A percentile compares a stretch with the other conserved stretches of the same genome.
phyloP scores from a whole-genome alignment of 2,888 invertebrate genomes.

The Marronus borbonicus region DNA sequence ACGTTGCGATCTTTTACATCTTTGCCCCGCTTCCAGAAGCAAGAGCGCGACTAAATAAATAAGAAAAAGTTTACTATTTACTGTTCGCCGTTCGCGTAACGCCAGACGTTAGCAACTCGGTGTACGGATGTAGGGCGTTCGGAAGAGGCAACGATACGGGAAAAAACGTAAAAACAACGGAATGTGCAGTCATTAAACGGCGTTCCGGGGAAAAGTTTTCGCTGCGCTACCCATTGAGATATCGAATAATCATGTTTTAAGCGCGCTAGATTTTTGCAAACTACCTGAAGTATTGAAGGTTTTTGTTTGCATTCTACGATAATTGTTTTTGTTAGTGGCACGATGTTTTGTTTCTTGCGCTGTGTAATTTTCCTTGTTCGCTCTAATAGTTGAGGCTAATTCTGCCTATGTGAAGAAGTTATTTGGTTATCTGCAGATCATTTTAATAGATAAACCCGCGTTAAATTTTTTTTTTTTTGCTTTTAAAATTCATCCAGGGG shows the following conservation, averaged over 20 bases:
- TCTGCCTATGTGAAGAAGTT: no score
- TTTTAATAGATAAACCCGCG: no score
- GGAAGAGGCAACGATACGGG: not conserved
- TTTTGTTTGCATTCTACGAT: not conserved
- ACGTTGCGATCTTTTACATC: not conserved
- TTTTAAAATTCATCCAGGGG: no score
- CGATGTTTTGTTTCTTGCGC: no score
- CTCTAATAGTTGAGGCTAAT: no score
- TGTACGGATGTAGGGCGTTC: not conserved
- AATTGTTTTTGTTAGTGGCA: no score
- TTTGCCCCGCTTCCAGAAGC: not conserved
- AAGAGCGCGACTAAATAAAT: conserved; percentile 1
- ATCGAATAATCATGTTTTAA: conserved; percentile 10
- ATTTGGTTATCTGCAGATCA: no score
- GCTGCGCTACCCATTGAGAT: not conserved
- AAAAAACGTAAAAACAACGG: conserved; percentile 5
- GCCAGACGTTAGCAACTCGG: not conserved
- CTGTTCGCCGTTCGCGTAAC: not conserved
- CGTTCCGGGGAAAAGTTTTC: not conserved
- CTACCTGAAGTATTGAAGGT: not conserved
- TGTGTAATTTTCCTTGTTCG: no score
- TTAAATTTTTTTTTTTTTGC: no score
- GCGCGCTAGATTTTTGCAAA: not conserved
- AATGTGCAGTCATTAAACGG: conserved; percentile 12
- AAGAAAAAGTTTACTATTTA: conserved; percentile 37